Base-by-base conservation (phyloP, 2,797 vertebrate genomes). In the Hephaestus fuliginosus region DNA sequence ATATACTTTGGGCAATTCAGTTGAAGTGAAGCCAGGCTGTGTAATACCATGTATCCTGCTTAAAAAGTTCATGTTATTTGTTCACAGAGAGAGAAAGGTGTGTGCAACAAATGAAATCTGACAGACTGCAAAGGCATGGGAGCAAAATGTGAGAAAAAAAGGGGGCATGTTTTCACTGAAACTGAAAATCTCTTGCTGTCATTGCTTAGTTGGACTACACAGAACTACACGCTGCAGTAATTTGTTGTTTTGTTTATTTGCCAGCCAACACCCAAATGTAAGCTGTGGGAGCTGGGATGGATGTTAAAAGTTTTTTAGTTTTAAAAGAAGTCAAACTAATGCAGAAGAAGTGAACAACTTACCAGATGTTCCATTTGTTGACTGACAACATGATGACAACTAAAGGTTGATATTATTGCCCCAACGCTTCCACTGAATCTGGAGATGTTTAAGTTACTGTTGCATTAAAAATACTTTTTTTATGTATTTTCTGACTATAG, bases 181-280 rank as follows among this genome's bases (percentile, higher is more conserved):
- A 28, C 39, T 74, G 8, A 61, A 76, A 71, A 58, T 14, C 33
- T 48, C 6, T 49, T 53, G 65, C 53, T 70, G 74, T 57, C 48
- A 80, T 17, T 71, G 33, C 64, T 76, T 20, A 14, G 57, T 51
- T 70, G 66, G 39, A 72, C 46, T 3, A 43, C 66, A 70, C 4
- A 5, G 56, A 65, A 67, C 46, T 43, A 14, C 33, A 74, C 61
- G 70, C 41, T 84, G 67, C 58, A 69, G 71, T 66, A 2, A 74
- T 87, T 80, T 77, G 36, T 43, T 36, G 3, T 81, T 74, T 70
- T 78, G 70, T 80, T 84, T 75, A 83, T 87, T 82, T 78, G 74
- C 76, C 61, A 78, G 69, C 71, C 70, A 80, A 81, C 87, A 88
- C 70, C 74, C 64, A 85, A 48, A 86, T 61, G 55, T 73, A 80